Conservation (phyloP, 2,888 invertebrate species). For the Pristionchus japonicus region DNA sequence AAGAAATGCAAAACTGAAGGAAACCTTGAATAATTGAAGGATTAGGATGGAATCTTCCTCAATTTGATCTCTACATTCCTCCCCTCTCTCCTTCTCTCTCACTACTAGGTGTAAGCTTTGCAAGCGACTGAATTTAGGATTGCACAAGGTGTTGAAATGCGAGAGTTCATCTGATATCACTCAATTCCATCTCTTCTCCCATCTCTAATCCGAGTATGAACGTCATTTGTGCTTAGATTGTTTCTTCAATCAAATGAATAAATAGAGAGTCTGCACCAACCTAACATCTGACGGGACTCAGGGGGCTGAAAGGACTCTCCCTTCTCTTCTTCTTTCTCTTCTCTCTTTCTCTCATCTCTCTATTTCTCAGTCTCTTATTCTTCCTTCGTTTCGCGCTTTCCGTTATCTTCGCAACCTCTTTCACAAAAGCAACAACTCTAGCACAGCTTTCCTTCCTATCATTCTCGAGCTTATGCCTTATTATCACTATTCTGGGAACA, state of each 20-base stretch:
- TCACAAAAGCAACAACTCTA: constrained; percentile 8
- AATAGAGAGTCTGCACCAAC: neutral
- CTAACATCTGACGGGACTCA: neutral
- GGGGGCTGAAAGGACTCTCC: neutral
- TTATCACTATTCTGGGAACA: constrained; percentile 21
- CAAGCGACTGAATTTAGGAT: neutral
- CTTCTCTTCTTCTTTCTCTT: neutral
- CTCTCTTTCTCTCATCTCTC: neutral
- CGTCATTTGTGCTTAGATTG: constrained; percentile 26
- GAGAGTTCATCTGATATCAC: neutral
- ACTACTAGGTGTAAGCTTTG: neutral
- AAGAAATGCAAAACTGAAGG: neutral
- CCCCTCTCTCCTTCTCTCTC: neutral
- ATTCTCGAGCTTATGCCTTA: constrained; percentile 8
- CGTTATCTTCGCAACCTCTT: neutral
- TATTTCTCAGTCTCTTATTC: neutral
- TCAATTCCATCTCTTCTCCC: neutral
- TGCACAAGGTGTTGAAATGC: constrained; percentile 7
- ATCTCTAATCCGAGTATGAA: neutral
- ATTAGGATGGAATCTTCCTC: neutral
- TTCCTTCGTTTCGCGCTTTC: neutral
- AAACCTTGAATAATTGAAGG: neutral
- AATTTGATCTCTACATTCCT: neutral
- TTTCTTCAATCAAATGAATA: neutral
- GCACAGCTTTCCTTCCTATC: neutral